phyloP scores from a whole-genome alignment of 1,140 invertebrate species.

The Nebria ingens region DNA sequence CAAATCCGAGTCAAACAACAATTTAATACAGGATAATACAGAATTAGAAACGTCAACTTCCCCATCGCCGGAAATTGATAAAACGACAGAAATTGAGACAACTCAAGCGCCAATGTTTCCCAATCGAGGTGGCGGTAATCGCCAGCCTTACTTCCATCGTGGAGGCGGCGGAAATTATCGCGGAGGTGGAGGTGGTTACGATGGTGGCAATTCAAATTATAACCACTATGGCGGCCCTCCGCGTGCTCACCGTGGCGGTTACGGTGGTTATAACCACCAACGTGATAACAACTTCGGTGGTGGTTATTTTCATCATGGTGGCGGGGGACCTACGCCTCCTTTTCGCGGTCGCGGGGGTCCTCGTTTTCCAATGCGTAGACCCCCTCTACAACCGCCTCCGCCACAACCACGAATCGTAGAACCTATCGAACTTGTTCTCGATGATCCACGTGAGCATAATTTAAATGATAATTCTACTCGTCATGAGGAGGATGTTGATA shows the following conservation, averaged over 20 bases:
- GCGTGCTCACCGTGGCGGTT: conserved; percentile 28
- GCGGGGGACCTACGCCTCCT: conserved; percentile 24
- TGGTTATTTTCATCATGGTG: conserved; percentile 26
- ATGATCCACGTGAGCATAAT: conserved; percentile 25
- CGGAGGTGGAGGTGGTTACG: conserved; percentile 31
- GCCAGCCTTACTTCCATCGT: conserved; percentile 5
- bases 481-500: conserved; percentile 34
- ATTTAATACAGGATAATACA: conserved; percentile 25
- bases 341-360: conserved; percentile 24
- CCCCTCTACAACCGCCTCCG: background rate
- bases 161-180: conserved; percentile 32
- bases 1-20: conserved; percentile 30
- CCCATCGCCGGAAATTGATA: background rate
- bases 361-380: conserved; percentile 18
- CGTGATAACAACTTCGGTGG: background rate
- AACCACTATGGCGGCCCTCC: conserved; percentile 23
- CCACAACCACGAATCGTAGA: background rate
- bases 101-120: conserved; percentile 52
- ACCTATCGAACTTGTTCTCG: conserved; percentile 12
- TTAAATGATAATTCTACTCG: conserved; percentile 10
- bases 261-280: conserved; percentile 23
- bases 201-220: conserved; percentile 30
- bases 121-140: conserved; percentile 33
- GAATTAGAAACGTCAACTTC: conserved; percentile 2
- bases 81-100: conserved; percentile 24